phyloP scores from a whole-genome alignment of 1,140 invertebrate genomes.

The Ceratina calcarata region DNA sequence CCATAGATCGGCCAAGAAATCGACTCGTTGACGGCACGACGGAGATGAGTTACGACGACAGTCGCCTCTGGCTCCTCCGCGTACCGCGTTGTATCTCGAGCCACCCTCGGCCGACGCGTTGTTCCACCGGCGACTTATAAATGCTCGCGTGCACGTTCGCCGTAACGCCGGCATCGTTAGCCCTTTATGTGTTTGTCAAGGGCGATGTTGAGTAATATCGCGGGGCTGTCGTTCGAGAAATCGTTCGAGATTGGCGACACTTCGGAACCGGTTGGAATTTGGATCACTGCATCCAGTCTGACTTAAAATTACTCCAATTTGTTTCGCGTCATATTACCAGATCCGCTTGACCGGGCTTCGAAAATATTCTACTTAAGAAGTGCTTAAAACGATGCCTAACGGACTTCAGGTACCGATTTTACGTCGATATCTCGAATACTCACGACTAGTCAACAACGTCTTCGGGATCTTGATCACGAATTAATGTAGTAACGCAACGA shows the following conservation, averaged over 20 bases:
- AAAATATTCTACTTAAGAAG: background rate
- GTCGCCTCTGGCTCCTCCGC: conserved; percentile 59
- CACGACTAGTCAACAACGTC: too few relatives aligned
- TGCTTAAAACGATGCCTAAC: too few relatives aligned
- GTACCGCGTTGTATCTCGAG: background rate
- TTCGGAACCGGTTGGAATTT: background rate
- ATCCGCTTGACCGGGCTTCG: background rate
- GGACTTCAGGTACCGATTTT: too few relatives aligned
- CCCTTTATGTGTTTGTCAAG: conserved; percentile 71
- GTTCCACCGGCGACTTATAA: conserved; percentile 57
- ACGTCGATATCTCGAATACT: too few relatives aligned
- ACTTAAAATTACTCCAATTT: too few relatives aligned
- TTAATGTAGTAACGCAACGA: too few relatives aligned
- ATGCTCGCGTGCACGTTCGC: conserved; percentile 66
- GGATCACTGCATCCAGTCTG: background rate
- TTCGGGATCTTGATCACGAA: too few relatives aligned
- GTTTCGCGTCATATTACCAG: background rate
- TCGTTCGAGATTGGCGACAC: background rate
- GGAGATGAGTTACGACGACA: conserved; percentile 66
- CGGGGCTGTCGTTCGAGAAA: conserved; percentile 41
- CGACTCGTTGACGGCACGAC: conserved; percentile 63
- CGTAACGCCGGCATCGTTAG: conserved; percentile 66
- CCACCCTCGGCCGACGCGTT: conserved; percentile 37
- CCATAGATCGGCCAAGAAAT: conserved; percentile 37
- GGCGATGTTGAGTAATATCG: conserved; percentile 66